Conservation (phyloP, 2,797 vertebrate genomes). For the Mormyrops boulengeri region DNA sequence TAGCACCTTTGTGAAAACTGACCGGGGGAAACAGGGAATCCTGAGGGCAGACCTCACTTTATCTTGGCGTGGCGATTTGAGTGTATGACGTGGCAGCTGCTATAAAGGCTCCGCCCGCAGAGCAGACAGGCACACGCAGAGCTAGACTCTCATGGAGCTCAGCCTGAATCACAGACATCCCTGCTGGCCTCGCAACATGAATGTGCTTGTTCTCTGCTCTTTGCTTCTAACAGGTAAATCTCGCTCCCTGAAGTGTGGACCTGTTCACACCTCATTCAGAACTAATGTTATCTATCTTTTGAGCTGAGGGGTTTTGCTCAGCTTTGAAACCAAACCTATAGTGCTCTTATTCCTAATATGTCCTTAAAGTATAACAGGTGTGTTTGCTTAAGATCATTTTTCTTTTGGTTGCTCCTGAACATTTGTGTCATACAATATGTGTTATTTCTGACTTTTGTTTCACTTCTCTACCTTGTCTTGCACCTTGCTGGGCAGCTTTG, state of each 20-base stretch:
- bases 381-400: neutral
- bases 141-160: constrained; percentile 38
- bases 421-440: neutral
- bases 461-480: neutral
- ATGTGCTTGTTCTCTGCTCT: constrained; percentile 54
- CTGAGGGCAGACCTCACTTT: neutral
- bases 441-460: neutral
- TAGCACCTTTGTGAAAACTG: neutral
- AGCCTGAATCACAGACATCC: constrained; percentile 29
- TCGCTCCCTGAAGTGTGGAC: constrained; percentile 7
- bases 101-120: constrained; percentile 55
- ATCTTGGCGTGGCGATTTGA: neutral
- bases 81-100: neutral
- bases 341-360: neutral
- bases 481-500: neutral
- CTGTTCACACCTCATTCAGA: neutral
- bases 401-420: neutral
- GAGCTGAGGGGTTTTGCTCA: neutral
- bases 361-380: neutral
- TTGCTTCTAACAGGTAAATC: constrained; percentile 63
- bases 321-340: neutral
- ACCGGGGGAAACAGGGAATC: neutral
- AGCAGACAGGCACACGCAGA: constrained; percentile 39
- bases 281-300: neutral
- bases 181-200: constrained; percentile 57